Base-by-base conservation (phyloP, 1,140 invertebrate genomes). In the Macrobrachium rosenbergii region DNA sequence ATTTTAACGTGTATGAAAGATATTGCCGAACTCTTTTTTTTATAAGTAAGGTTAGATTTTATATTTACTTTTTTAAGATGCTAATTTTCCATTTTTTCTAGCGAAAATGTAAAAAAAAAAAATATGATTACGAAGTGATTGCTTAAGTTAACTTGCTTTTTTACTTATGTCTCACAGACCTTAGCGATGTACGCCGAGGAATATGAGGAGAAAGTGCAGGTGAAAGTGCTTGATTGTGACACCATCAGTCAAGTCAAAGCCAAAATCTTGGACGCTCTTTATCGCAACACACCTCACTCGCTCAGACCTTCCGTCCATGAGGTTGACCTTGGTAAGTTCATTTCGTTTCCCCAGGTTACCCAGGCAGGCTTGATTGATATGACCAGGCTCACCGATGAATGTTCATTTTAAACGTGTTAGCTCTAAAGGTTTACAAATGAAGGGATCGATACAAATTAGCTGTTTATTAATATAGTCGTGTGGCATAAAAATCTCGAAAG, bases 171-270 rank as follows among this genome's bases (percentile, higher is more conserved):
- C 21, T 72, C 92, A 67, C 91, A 94, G 94, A 97, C 96, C 0
- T 92, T 99, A 62, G 96, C 98, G 92, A 96, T 99, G 82, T 94
- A 98, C 28, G 96, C 98, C 92, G 97, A 99, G 91, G 97, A 98
- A 92, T 93, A 98, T 88, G 96, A 98, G 92, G 96, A 99, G 90
- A 98, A 99, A 92, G 95, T 99, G 83, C 96, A 97, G 91, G 98
- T 98, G 92, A 98, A 97, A 93, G 97, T 99, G 0, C 94, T 99
- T 81, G 98, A 99, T 93, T 99, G 98, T 94, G 99, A 99, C 94
- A 99, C 98, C 45, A 98, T 99, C 92, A 97, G 96, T 87, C 99
- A 99, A 93, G 98, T 99, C 0, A 99, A 99, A 92, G 95, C 96
- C 2, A 99, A 99, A 93, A 98, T 99, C 86, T 93, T 99, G 60